Evolutionary conservation across 1,140 invertebrate genomes (phyloP).

Genomic region (Tribolium madens): DNA sequence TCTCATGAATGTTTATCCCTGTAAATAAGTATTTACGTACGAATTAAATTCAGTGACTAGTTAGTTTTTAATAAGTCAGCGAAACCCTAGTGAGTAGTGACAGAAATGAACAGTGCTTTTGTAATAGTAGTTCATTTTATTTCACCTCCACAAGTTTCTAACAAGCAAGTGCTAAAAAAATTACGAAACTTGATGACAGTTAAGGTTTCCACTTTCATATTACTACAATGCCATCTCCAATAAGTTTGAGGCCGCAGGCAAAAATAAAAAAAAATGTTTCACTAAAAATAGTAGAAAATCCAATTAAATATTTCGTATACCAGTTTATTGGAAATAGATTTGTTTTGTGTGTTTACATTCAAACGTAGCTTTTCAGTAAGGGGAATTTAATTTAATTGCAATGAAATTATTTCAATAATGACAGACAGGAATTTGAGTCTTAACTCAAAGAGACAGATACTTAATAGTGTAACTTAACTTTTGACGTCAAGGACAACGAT

Average conservation of each 20-base stretch:
- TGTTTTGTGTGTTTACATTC: neutral
- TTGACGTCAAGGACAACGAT: neutral
- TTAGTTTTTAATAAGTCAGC: neutral
- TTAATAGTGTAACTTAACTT: neutral
- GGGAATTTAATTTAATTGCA: neutral
- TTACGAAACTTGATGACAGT: neutral
- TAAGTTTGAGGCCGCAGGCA: neutral
- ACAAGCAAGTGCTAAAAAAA: neutral
- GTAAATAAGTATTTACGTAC: constrained; percentile 3
- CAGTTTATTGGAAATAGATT: neutral
- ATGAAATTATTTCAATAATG: neutral
- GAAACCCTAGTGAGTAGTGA: neutral
- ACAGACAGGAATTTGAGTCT: neutral
- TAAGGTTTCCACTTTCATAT: neutral
- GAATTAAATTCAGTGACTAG: neutral
- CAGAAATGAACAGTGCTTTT: too few species aligned
- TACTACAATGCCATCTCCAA: neutral
- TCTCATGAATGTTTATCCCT: neutral
- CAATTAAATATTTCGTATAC: neutral
- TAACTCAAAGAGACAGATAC: neutral
- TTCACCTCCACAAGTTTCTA: neutral
- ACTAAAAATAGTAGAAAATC: neutral
- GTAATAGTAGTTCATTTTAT: neutral
- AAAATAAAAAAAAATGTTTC: too few species aligned
- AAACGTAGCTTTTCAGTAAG: too few species aligned